Evolutionary conservation across 2,888 invertebrate species (phyloP).

Genomic region (Drosophila monieri): DNA sequence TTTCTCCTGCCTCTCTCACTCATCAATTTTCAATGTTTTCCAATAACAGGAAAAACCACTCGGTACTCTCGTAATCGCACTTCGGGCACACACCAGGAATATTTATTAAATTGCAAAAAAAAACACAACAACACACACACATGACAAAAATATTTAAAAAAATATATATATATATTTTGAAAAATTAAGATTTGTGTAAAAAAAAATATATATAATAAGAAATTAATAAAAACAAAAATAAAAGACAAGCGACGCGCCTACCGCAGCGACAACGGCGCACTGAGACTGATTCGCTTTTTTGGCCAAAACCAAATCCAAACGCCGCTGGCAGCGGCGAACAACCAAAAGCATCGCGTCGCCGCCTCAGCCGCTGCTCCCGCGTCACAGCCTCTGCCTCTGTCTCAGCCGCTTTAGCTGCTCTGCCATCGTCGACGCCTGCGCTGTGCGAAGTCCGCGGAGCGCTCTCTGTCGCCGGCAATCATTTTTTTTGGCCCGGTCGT

Average conservation of each 20-base stretch:
- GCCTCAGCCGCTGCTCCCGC: constrained; percentile 8
- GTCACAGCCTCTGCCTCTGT: constrained; percentile 11
- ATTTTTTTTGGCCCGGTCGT: not conserved
- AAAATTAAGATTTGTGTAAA: not conserved
- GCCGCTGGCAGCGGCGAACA: constrained; percentile 24
- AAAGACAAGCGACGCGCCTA: constrained; percentile 60
- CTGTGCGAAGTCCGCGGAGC: constrained; percentile 16
- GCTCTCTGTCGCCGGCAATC: constrained; percentile 1
- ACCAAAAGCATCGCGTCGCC: constrained; percentile 12
- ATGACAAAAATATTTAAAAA: constrained; percentile 8
- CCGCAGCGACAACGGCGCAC: constrained; percentile 70
- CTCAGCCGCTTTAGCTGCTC: constrained; percentile 5
- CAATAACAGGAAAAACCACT: constrained; percentile 44
- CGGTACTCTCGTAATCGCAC: constrained; percentile 1
- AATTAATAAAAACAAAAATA: constrained; percentile 6
- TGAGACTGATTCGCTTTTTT: constrained; percentile 55
- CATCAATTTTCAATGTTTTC: constrained; percentile 19
- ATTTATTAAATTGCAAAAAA: constrained; percentile 20
- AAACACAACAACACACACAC: not conserved
- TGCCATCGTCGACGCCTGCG: constrained; percentile 34
- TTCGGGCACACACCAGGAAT: constrained; percentile 11
- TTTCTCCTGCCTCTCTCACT: not conserved
- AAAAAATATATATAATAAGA: not conserved
- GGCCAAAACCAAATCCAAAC: constrained; percentile 53
- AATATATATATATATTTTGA: not conserved